Percentiles rank a stretch among this genome's conserved stretches.
Evolutionary conservation across 2,797 vertebrate genomes (phyloP).

Genomic region (Rhodeus uyekii): DNA sequence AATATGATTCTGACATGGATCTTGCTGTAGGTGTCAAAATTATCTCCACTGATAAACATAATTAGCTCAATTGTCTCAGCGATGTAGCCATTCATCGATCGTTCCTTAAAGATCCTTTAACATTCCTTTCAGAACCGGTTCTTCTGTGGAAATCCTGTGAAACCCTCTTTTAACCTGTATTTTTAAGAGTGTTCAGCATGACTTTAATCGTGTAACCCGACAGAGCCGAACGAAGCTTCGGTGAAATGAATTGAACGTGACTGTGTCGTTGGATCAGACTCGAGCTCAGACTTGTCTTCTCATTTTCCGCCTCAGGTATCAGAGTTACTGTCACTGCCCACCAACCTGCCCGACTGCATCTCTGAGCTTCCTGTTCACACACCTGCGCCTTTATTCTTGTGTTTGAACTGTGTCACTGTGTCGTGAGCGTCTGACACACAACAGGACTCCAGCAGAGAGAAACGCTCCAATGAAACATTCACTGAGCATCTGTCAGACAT

Average conservation of each 20-base stretch:
- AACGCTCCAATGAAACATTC: not conserved
- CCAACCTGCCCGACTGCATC: not conserved
- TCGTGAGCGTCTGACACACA: too few relatives aligned
- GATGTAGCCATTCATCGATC: not conserved
- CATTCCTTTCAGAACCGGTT: not conserved
- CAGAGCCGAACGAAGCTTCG: not conserved
- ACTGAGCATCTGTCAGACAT: too few relatives aligned
- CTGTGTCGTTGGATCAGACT: not conserved
- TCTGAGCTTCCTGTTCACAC: conserved; percentile 6
- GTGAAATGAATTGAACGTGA: not conserved
- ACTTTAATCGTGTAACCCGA: not conserved
- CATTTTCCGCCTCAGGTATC: not conserved
- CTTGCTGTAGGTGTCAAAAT: not conserved
- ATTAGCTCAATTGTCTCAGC: not conserved
- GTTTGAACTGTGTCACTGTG: not conserved
- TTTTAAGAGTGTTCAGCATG: not conserved
- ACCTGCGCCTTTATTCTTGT: not conserved
- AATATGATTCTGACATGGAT: not conserved
- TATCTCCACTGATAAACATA: not conserved
- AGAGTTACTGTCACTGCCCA: not conserved
- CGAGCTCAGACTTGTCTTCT: not conserved
- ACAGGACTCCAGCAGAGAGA: too few relatives aligned
- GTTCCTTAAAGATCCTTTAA: not conserved
- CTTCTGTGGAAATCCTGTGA: not conserved
- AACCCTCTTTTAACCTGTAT: not conserved